These are phyloP conservation scores for Drosophila setosimentum DNA, from an alignment of 2,888 invertebrate species.

Conservation along the genomic window DNA sequence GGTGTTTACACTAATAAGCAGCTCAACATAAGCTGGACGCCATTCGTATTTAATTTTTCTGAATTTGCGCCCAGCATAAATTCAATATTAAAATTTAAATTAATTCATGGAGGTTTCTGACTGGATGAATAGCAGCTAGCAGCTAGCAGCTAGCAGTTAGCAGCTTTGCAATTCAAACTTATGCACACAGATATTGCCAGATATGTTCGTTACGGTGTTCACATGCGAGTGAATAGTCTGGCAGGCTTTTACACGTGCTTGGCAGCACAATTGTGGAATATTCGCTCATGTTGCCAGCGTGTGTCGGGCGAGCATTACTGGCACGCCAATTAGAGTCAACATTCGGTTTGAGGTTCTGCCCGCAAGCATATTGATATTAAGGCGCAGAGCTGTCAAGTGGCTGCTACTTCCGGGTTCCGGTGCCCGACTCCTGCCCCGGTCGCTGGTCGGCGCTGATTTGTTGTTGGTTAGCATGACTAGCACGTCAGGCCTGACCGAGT, in stretches of 20 bases:
- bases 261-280: neutral
- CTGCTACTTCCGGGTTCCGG: neutral
- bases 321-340: conserved; percentile 27
- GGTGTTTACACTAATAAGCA: neutral
- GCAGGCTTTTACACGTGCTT: neutral
- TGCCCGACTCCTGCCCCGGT: neutral
- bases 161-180: neutral
- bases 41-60: neutral
- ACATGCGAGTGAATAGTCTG: neutral
- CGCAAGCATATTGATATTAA: conserved; percentile 17
- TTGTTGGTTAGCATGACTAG: conserved; percentile 28
- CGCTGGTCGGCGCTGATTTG: conserved; percentile 27
- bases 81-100: neutral
- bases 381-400: conserved; percentile 27
- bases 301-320: conserved; percentile 1
- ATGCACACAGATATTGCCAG: neutral
- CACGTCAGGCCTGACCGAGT: conserved; percentile 5
- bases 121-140: neutral
- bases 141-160: neutral
- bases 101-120: neutral
- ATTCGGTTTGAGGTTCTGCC: conserved; percentile 15
- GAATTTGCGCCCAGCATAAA: neutral
- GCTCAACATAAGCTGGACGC: neutral
- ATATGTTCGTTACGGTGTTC: neutral
- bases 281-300: neutral